Conservation (phyloP, 2,797 vertebrate genomes). For the Nannoperca australis region DNA sequence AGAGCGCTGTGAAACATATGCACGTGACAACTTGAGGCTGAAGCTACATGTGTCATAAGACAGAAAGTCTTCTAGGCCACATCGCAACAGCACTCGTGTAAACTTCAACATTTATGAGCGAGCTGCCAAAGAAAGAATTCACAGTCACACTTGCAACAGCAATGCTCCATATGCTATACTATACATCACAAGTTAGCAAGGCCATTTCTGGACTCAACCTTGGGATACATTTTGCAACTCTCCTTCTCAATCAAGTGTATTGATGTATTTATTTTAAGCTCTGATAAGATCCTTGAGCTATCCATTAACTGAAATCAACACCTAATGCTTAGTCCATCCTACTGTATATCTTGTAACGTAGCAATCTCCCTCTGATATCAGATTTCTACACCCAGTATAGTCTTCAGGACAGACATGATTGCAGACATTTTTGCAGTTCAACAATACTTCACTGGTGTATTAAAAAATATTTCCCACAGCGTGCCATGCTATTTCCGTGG, state of each 20-base stretch:
- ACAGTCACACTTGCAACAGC: constrained; percentile 1
- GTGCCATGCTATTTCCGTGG: constrained; percentile 53
- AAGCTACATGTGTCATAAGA: neutral
- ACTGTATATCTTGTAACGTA: constrained; percentile 68
- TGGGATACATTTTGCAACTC: constrained; percentile 55
- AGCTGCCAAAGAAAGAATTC: constrained; percentile 11
- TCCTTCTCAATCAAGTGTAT: constrained; percentile 70
- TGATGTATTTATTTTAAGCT: constrained; percentile 76
- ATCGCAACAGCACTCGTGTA: constrained; percentile 52
- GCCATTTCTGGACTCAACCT: constrained; percentile 65
- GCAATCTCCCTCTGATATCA: constrained; percentile 36
- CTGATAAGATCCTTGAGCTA: constrained; percentile 64
- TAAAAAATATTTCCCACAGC: constrained; percentile 54
- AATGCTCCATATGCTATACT: constrained; percentile 12
- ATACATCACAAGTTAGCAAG: neutral
- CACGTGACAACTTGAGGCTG: neutral
- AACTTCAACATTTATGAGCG: constrained; percentile 58
- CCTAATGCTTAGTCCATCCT: constrained; percentile 41
- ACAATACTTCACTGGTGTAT: constrained; percentile 60
- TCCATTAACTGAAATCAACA: constrained; percentile 69
- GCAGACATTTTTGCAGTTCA: constrained; percentile 51
- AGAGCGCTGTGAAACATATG: neutral
- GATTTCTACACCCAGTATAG: constrained; percentile 51
- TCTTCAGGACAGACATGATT: constrained; percentile 50
- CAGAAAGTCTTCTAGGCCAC: neutral